phyloP scores from a whole-genome alignment of 2,113 vertebrate genomes.

The Bolborhynchus lineola region DNA sequence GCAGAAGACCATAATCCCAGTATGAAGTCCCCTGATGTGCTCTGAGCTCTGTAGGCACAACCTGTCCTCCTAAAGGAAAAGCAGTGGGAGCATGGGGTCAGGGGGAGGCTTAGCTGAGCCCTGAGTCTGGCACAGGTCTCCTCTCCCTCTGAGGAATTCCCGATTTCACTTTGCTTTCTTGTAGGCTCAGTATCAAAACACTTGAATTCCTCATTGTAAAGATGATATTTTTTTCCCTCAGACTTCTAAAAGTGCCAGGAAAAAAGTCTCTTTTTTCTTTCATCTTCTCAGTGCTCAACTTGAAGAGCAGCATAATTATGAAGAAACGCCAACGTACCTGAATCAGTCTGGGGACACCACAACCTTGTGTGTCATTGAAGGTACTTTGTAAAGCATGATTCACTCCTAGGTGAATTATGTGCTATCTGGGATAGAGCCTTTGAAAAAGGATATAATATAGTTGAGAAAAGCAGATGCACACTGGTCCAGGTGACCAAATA shows the following conservation, averaged over 20 bases:
- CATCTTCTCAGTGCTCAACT: constrained; percentile 56
- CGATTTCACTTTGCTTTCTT: neutral
- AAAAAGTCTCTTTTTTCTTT: neutral
- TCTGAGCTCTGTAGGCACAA: neutral
- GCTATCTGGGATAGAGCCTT: neutral
- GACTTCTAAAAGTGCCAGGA: neutral
- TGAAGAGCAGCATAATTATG: constrained; percentile 67
- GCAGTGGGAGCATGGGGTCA: neutral
- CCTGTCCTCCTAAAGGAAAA: neutral
- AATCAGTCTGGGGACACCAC: constrained; percentile 44
- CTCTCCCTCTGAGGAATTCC: neutral
- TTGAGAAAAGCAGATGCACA: neutral
- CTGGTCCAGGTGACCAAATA: neutral
- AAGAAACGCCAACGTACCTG: constrained; percentile 58
- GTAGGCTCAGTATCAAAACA: neutral
- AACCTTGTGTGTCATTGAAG: constrained; percentile 49
- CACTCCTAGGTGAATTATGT: neutral
- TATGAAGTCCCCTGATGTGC: neutral
- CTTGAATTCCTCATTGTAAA: constrained; percentile 3
- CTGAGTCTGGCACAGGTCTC: neutral
- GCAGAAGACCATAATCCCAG: neutral
- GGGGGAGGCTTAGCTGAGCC: neutral
- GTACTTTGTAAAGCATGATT: constrained; percentile 51
- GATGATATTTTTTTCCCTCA: neutral
- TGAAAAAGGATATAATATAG: neutral